phyloP scores from a whole-genome alignment of 2,113 vertebrate species.

The Lycaon pictus region DNA sequence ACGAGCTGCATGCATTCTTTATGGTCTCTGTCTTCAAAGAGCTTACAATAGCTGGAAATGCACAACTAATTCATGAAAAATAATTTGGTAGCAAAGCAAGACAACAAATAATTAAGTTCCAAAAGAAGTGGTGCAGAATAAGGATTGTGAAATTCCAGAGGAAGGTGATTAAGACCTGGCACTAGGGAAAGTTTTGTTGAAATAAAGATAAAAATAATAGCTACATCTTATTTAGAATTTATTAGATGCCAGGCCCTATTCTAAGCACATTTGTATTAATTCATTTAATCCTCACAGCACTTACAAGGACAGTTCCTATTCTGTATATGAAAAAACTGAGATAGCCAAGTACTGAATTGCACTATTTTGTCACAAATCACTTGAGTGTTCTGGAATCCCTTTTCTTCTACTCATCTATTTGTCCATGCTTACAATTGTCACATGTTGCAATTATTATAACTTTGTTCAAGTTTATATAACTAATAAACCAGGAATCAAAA shows the following conservation, averaged over 20 bases:
- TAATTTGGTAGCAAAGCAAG: constrained; percentile 3
- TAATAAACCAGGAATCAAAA: background rate
- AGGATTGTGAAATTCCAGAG: background rate
- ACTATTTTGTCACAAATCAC: background rate
- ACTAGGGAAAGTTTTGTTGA: background rate
- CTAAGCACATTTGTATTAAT: background rate
- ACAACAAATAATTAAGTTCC: background rate
- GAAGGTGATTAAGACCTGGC: background rate
- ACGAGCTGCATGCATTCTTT: background rate
- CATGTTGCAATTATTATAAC: background rate
- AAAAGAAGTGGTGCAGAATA: background rate
- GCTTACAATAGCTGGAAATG: background rate
- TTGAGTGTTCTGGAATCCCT: background rate
- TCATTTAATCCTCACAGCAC: background rate
- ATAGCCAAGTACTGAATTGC: background rate
- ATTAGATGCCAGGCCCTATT: background rate
- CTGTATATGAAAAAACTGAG: background rate
- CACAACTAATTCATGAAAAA: background rate
- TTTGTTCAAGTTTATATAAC: background rate
- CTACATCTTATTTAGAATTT: background rate
- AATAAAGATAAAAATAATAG: constrained; percentile 36
- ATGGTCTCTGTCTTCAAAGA: background rate
- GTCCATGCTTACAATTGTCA: background rate
- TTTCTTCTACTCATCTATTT: background rate
- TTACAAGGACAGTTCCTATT: background rate